Evolutionary conservation across 2,113 vertebrate genomes (phyloP).

Genomic region (Otus sunia): DNA sequence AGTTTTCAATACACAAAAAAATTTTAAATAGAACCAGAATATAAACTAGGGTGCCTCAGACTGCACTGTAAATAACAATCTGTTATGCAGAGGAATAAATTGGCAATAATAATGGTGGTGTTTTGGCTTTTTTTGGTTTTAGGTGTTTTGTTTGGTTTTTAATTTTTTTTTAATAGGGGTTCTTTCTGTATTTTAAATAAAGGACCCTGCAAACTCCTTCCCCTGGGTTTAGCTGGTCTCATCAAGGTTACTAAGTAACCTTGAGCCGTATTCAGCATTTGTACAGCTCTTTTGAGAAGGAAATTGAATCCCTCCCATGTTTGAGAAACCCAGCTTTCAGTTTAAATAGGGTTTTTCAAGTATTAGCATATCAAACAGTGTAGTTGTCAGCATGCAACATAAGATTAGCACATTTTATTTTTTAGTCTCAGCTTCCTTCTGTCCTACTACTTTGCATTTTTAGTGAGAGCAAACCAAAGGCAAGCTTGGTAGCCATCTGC

Average conservation of each 20-base stretch:
- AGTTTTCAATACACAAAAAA: not conserved
- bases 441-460: not conserved
- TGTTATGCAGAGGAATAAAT: not conserved
- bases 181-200: not conserved
- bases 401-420: constrained; percentile 10
- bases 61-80: too few relatives aligned
- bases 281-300: not conserved
- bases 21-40: not conserved
- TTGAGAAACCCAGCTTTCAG: not conserved
- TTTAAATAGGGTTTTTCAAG: constrained; percentile 43
- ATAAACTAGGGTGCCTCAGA: not conserved
- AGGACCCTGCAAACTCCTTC: not conserved
- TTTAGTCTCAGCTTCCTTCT: not conserved
- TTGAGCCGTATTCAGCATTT: not conserved
- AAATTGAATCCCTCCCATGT: not conserved
- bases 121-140: too few relatives aligned
- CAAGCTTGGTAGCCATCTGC: not conserved
- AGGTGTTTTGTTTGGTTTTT: not conserved
- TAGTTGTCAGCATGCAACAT: not conserved
- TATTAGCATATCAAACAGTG: constrained; percentile 35
- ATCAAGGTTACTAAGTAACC: constrained; percentile 18
- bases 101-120: not conserved
- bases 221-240: not conserved
- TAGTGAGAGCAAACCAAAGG: not conserved
- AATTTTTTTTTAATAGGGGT: not conserved